Base-by-base conservation (phyloP, 2,113 vertebrate genomes). In the Hippocampus barbouri region DNA sequence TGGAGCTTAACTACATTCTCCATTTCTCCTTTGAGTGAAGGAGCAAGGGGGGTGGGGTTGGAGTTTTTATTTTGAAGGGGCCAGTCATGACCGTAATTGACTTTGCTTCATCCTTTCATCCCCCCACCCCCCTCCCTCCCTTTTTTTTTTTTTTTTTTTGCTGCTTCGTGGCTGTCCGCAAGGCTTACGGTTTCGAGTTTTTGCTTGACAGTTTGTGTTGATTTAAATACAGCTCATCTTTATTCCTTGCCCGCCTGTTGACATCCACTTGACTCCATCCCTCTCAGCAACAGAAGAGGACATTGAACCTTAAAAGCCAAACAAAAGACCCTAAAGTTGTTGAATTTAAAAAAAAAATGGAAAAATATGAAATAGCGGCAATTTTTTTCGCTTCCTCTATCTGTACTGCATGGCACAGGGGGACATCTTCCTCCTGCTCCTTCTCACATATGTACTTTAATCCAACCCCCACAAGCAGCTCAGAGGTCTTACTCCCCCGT, bases 71-170 rank as follows among this genome's bases (percentile, higher is more conserved):
- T 84, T 83, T 59, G 66, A n/a, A 79, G 68, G 75, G 79, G 87
- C 18, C 80, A 79, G 79, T 89, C 85, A 87, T 87, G 85, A 78
- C 82, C 79, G 79, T 88, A 85, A 88, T 79, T 84, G 72, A 73
- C 77, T 83, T 62, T 62, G 7, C 34, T 62, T 62, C 60, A 62
- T 62, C 60, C 60, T 40, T 62, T 62, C 20, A 21, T 62, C 20
- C 14, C 8, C 43, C 43, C 43, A 5, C 43, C 43, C 43, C 20
- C 30, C 4, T 4, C 30, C 30, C 4, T 4, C n/a, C n/a, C n/a
- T n/a, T n/a, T n/a, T n/a, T n/a, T n/a, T 27, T 20, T 14, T 62
- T 62, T 23, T 56, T 56, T 61, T 62, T 59, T 59, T 59, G 56
- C 56, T 27, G 12, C 25, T 59, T 27, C 56, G 27, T 27, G 56